Evolutionary conservation across 2,888 invertebrate genomes (phyloP).

Genomic region (Caenorhabditis virilis): DNA sequence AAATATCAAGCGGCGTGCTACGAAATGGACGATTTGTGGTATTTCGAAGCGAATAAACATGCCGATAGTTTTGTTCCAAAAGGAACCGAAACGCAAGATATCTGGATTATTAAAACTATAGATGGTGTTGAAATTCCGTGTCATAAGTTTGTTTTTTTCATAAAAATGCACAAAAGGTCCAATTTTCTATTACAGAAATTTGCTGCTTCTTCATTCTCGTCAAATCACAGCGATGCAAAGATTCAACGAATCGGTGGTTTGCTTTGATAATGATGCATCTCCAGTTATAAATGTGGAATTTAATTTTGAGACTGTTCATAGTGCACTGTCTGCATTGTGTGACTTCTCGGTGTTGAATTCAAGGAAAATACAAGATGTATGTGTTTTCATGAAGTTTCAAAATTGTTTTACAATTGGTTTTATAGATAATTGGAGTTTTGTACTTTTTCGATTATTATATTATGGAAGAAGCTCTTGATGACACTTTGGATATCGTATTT

Average conservation of each 20-base stretch:
- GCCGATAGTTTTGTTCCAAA: constrained; percentile 8
- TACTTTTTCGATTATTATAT: constrained; percentile 29
- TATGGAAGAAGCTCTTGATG: constrained; percentile 20
- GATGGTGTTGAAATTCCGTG: constrained; percentile 8
- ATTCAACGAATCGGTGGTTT: no score
- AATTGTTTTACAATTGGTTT: neutral
- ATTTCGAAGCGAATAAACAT: neutral
- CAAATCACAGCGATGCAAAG: constrained; percentile 11
- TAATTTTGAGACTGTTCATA: constrained; percentile 1
- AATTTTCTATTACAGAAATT: constrained; percentile 3
- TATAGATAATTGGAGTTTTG: constrained; percentile 24
- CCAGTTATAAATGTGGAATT: constrained; percentile 6
- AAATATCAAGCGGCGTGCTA: neutral
- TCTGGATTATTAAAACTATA: constrained; percentile 2
- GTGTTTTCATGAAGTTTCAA: no score
- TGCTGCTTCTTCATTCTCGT: constrained; percentile 17
- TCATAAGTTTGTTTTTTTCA: constrained; percentile 6
- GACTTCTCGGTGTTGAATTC: no score
- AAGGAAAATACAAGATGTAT: no score
- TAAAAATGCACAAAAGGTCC: neutral
- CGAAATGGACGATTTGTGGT: neutral
- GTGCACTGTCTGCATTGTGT: constrained; percentile 14
- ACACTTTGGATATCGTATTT: constrained; percentile 7
- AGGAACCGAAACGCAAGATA: neutral
- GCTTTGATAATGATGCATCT: no score